phyloP scores from a whole-genome alignment of 2,113 vertebrate genomes.

The Elachura formosa region DNA sequence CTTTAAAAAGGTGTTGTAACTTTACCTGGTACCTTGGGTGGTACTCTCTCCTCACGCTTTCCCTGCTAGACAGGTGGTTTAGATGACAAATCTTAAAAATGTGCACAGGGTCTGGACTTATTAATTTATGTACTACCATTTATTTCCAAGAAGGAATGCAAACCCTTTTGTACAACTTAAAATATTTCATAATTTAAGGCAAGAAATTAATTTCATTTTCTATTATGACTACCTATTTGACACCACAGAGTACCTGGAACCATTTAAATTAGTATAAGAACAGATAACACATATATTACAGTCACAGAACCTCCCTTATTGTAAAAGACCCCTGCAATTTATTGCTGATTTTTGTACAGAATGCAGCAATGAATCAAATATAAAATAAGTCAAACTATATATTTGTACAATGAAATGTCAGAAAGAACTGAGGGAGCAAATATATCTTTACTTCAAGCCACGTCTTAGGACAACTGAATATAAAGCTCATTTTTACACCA shows the following conservation, averaged over 20 bases:
- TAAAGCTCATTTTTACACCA: background rate
- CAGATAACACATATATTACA: background rate
- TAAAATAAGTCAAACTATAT: background rate
- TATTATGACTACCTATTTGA: background rate
- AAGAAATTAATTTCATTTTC: background rate
- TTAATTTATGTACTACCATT: background rate
- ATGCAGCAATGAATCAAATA: background rate
- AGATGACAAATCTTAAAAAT: background rate
- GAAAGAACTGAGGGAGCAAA: background rate
- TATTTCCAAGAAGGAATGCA: background rate
- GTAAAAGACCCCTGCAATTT: background rate
- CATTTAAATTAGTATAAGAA: background rate
- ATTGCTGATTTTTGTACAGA: background rate
- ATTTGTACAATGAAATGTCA: background rate
- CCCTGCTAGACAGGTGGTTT: background rate
- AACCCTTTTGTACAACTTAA: background rate
- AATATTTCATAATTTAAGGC: background rate
- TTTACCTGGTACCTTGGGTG: background rate
- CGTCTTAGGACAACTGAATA: background rate
- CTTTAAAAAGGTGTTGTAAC: background rate
- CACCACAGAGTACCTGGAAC: background rate
- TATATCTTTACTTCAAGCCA: background rate
- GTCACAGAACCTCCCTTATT: background rate
- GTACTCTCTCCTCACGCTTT: background rate
- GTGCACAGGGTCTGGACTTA: background rate